Conservation (phyloP, 1,140 invertebrate genomes). For the Drosophila sucinea region DNA sequence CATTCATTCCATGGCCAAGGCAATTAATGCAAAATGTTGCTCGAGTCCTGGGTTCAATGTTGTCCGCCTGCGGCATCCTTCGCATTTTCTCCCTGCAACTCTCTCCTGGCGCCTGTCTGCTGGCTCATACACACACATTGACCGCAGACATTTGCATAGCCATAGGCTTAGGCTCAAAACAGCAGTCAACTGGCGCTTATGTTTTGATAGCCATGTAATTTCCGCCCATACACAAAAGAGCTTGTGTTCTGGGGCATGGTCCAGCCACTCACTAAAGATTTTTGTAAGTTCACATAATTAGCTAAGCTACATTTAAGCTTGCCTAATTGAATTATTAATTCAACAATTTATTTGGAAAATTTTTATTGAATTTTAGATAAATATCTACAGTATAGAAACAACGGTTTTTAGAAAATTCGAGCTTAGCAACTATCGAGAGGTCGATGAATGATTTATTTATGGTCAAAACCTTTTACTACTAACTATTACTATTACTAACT, state of each 20-base stretch:
- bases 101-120: not conserved
- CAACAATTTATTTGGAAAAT: no score
- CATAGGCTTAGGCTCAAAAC: conserved; percentile 43
- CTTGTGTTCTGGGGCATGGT: conserved; percentile 9
- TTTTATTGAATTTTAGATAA: no score
- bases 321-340: not conserved
- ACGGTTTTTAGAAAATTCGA: no score
- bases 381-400: no score
- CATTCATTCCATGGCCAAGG: conserved; percentile 27
- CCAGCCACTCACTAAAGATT: not conserved
- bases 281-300: not conserved
- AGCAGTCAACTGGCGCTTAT: conserved; percentile 73
- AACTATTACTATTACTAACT: no score
- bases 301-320: not conserved
- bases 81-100: not conserved
- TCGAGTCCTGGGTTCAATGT: conserved; percentile 23
- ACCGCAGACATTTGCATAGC: conserved; percentile 69
- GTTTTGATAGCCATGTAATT: conserved; percentile 79
- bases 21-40: conserved; percentile 63
- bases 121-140: conserved; percentile 49
- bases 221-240: conserved; percentile 69
- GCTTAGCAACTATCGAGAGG: no score
- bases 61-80: conserved; percentile 2
- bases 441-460: no score
- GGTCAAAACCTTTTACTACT: no score